phyloP scores from a whole-genome alignment of 2,113 vertebrate genomes.

The Festucalex cinctus region DNA sequence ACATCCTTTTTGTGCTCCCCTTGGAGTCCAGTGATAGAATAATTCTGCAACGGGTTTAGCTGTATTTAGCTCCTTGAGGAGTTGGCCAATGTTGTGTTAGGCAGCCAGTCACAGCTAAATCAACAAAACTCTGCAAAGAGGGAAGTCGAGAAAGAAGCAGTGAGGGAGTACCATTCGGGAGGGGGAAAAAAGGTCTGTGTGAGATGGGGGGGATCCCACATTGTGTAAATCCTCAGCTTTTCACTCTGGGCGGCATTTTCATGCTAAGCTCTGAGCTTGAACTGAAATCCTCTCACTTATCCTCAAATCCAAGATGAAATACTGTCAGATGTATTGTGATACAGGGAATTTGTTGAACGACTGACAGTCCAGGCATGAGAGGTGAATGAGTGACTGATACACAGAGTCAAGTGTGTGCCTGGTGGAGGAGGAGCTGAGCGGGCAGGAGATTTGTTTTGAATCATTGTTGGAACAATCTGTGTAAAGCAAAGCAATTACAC shows the following conservation, averaged over 20 bases:
- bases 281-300: constrained; percentile 72
- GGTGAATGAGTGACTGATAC: constrained; percentile 44
- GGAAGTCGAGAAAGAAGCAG: constrained; percentile 17
- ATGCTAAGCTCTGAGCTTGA: constrained; percentile 70
- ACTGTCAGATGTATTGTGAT: constrained; percentile 75
- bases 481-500: constrained; percentile 5
- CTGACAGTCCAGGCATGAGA: constrained; percentile 39
- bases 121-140: constrained; percentile 56
- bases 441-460: constrained; percentile 42
- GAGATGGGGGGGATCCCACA: constrained; percentile 31
- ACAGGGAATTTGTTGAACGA: constrained; percentile 47
- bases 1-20: constrained; percentile 61
- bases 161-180: constrained; percentile 16
- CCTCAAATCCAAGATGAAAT: constrained; percentile 76
- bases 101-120: constrained; percentile 67
- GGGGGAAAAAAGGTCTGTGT: constrained; percentile 22
- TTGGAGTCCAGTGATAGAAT: constrained; percentile 56
- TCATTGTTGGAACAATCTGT: constrained; percentile 39
- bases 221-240: constrained; percentile 61
- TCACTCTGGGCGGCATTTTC: constrained; percentile 53
- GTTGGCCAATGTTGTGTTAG: constrained; percentile 60
- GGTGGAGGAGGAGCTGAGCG: constrained; percentile 11
- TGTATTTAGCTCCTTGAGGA: constrained; percentile 68
- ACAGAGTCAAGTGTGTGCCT: constrained; percentile 19
- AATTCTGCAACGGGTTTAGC: constrained; percentile 61